These are phyloP conservation scores for Microtus oregoni DNA, from an alignment of 2,113 vertebrate species.

Conservation along the genomic window DNA sequence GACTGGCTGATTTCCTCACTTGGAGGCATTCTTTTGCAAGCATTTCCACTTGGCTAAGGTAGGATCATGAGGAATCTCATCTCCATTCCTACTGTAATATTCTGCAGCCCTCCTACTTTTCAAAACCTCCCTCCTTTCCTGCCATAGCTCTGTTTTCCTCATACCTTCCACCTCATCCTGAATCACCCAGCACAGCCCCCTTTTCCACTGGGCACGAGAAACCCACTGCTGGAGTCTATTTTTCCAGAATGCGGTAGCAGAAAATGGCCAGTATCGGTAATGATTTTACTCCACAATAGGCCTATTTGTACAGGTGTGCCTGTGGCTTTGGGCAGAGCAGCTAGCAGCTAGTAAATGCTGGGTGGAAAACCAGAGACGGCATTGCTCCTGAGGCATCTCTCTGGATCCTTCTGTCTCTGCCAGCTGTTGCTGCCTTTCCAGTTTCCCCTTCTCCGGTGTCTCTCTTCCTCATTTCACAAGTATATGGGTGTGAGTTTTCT, in stretches of 20 bases:
- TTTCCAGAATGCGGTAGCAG: neutral
- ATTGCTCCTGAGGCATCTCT: neutral
- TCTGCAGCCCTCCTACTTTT: neutral
- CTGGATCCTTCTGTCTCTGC: neutral
- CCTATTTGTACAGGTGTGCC: neutral
- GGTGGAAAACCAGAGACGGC: neutral
- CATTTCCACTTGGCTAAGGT: neutral
- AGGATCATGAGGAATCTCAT: neutral
- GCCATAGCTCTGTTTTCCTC: neutral
- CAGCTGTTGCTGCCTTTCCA: neutral
- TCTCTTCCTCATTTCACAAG: constrained; percentile 57
- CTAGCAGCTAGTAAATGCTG: neutral
- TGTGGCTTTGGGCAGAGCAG: neutral
- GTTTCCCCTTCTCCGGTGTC: neutral
- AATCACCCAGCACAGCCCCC: neutral
- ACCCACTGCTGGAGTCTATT: neutral
- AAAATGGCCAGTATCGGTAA: neutral
- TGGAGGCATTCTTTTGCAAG: neutral
- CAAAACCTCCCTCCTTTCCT: neutral
- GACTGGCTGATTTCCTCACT: neutral
- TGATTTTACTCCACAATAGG: neutral
- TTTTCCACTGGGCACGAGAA: neutral
- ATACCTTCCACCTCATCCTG: neutral
- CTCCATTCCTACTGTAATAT: neutral
- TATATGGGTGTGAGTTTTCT: constrained; percentile 50